These are phyloP conservation scores for Pogonognathellus flavescens DNA, from an alignment of 1,140 invertebrate species.

Conservation along the genomic window DNA sequence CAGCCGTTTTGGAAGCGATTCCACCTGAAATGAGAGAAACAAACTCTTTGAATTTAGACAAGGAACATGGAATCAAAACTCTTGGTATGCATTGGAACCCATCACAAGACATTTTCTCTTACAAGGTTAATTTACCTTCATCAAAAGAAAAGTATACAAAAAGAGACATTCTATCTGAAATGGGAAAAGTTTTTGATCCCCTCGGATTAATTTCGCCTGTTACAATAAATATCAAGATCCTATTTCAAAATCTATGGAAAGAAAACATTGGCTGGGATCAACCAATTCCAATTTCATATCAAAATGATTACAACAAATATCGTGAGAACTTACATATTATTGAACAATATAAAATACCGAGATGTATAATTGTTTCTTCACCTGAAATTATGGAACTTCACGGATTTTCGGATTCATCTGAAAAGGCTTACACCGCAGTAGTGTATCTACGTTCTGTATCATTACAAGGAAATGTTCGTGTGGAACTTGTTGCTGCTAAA, in stretches of 20 bases:
- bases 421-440: not conserved
- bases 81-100: conserved; percentile 69
- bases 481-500: not conserved
- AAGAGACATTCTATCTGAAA: not conserved
- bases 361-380: not conserved
- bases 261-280: not conserved
- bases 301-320: not conserved
- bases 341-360: not conserved
- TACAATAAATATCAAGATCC: not conserved
- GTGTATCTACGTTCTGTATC: not conserved
- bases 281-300: not conserved
- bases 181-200: not conserved
- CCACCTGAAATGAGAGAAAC: conserved; percentile 51
- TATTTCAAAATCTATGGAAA: not conserved
- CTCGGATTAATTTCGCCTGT: not conserved
- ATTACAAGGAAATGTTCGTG: not conserved
- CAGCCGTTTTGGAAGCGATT: conserved; percentile 44
- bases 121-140: too few relatives aligned
- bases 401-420: not conserved
- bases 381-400: not conserved
- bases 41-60: conserved; percentile 31
- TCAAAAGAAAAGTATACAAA: conserved; percentile 38
- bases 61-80: conserved; percentile 66
- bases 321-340: not conserved
- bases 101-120: conserved; percentile 61